phyloP scores from a whole-genome alignment of 2,888 invertebrate species.

The Chironomus riparius region DNA sequence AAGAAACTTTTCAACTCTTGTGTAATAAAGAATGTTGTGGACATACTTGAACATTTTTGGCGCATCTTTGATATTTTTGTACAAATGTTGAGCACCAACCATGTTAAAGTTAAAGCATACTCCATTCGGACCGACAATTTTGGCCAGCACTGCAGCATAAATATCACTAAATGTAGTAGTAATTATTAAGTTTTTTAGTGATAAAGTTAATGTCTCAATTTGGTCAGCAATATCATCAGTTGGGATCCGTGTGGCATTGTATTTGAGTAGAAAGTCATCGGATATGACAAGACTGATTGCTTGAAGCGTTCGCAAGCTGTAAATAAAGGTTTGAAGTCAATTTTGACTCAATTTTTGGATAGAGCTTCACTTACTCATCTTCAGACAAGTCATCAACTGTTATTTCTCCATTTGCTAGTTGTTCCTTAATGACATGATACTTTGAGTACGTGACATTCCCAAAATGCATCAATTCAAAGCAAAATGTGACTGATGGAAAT shows the following conservation, averaged over 20 bases:
- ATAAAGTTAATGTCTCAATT: too few species aligned
- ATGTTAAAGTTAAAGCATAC: not conserved
- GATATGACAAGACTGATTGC: not conserved
- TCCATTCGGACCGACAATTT: not conserved
- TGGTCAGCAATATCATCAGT: too few species aligned
- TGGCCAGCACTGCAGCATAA: not conserved
- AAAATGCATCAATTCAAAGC: not conserved
- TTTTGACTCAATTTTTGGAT: too few species aligned
- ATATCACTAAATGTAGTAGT: too few species aligned
- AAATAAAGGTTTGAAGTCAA: too few species aligned
- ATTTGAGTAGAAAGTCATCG: not conserved
- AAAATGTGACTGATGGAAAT: not conserved
- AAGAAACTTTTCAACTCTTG: not conserved
- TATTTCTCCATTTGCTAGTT: too few species aligned
- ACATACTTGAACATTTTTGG: not conserved
- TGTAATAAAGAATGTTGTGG: not conserved
- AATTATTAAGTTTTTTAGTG: too few species aligned
- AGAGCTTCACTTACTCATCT: too few species aligned
- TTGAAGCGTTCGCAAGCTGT: not conserved
- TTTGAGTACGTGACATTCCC: too few species aligned
- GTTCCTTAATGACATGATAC: too few species aligned
- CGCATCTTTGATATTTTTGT: not conserved
- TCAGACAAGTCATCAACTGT: too few species aligned
- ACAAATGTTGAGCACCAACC: not conserved
- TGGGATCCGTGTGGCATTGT: not conserved